Evolutionary conservation across 2,113 vertebrate species (phyloP), one percentile per base, ranked within the genome.

Genomic region (Hippolais icterina): DNA sequence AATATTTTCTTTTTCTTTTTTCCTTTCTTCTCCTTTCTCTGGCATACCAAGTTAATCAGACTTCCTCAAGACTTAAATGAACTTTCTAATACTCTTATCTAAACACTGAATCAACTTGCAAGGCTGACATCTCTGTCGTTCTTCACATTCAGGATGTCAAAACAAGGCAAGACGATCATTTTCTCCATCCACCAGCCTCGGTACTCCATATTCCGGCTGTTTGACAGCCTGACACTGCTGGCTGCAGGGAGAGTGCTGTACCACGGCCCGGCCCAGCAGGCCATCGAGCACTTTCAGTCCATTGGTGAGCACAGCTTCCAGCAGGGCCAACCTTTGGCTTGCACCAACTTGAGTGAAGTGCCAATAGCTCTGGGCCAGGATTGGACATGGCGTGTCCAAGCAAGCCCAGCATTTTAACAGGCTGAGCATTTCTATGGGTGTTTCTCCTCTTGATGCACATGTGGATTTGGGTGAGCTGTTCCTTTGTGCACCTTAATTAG

Each of bases 161-260:
- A 94, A 50, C 95, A 97, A 47, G 99, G 99, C 1, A 98, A 97
- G 83, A 99, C 98, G 42, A 99, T 99, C 63, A 99, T 99, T 95
- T 98, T 99, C 90, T 99, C 99, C 91, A 99, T 99, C 95, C 99
- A 99, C 91, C 99, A 99, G 95, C 99, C 99, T 22, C 98, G 99
- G 4, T 99, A 99, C 93, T 98, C 98, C 95, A 99, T 99, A 97
- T 99, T 99, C 97, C 98, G 98, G 3, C 98, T 99, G 65, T 99
- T 99, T 37, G 98, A 99, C 95, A 98, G 63, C 50, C 97, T 99
- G 68, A 99, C 98, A 0, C 96, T 99, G 79, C 89, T 99, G 97
- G 99, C 99, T 1, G 91, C 95, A 5, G 99, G 99, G 33, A 98
- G 70, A 27, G 79, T 99, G 93, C 95, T 99, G 46, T 99, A 98